Base-by-base conservation (phyloP, 2,797 vertebrate genomes). In the Natrix natrix region DNA sequence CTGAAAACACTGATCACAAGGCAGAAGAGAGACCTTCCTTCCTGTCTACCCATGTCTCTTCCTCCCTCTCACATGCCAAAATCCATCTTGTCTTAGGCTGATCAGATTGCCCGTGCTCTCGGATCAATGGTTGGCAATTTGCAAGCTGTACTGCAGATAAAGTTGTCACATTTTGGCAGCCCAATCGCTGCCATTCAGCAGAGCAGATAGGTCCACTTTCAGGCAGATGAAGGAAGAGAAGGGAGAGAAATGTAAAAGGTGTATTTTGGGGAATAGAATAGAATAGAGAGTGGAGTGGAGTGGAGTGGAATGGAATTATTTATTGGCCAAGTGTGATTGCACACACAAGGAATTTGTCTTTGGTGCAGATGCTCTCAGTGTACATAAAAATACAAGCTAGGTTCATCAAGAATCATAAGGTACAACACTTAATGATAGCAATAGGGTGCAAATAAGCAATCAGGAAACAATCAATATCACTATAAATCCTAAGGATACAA, bases 91-190 rank as follows among this genome's bases (percentile, higher is more conserved):
- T 94, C 95, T 94, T 96, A 95, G 93, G 4, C 88, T 93, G 94
- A 97, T 94, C 94, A 94, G 93, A 95, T 97, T 95, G 96, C 94
- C 95, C 95, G 92, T 95, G 20, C 56, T 95, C 94, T 95, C 94
- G 95, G 96, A 97, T 97, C 96, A 97, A 97, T 97, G 96, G 91
- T 86, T 96, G 96, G 96, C 97, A 97, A 97, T 97, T 97, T 96
- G 96, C 96, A 96, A 95, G 96, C 96, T 96, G 94, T 91, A 94
- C 96, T 96, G 95, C 32, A 97, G 97, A 97, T 97, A 97, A 97
- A 96, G 94, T 96, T 97, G 97, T 97, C 96, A 96, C 96, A 95
- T 97, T 96, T 95, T 96, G 96, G 96, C 96, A 97, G 95, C 57
- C 96, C 95, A 95, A 96, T 97, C 96, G 88, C 96, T 91, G 93